Evolutionary conservation across 2,888 invertebrate species (phyloP), one percentile per base, ranked within the genome.

Genomic region (Caenorhabditis panamensis): DNA sequence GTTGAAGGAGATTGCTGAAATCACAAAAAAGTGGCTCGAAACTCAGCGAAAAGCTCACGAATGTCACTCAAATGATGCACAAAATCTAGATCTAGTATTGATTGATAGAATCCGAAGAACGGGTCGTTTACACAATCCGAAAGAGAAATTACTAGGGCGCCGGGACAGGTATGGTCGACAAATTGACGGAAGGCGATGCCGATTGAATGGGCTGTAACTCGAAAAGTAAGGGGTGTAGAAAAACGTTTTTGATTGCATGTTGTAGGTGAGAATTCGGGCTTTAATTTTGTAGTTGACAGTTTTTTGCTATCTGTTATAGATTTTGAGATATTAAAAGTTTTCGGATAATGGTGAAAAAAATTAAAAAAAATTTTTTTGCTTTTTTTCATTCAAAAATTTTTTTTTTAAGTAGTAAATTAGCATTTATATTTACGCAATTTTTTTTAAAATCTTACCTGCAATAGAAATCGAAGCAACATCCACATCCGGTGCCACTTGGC

Each of bases 41-140:
- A n/a, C n/a, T n/a, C n/a, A n/a, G n/a, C n/a, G 31, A 82, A 83
- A 49, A n/a, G 56, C 75, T 36, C 47, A 75, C 79, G 68, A 26
- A 26, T 68, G 49, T 81, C 69, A 51, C 68, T 76, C 22, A 88
- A 75, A 37, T 83, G 83, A 71, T 88, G 87, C 4, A 73, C 71
- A 61, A 88, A 88, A 28, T 83, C 56, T 1, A 79, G 63, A 24
- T 81, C 78, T 18, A 83, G 20, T 26, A 88, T 79, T 11, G 87
- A 69, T 44, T 79, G 72, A 75, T 84, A 82, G 22, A 88, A 79
- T 16, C 80, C 71, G 5, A 71, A 77, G n/a, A 84, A 82, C 16
- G 88, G 88, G 26, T 88, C 88, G 72, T 87, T 88, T 9, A 88
- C 63, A 75, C 88, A 88, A 56, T 88, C 88, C 26, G 83, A 82